phyloP scores from a whole-genome alignment of 2,888 invertebrate genomes.

The Lasioglossum vierecki region DNA sequence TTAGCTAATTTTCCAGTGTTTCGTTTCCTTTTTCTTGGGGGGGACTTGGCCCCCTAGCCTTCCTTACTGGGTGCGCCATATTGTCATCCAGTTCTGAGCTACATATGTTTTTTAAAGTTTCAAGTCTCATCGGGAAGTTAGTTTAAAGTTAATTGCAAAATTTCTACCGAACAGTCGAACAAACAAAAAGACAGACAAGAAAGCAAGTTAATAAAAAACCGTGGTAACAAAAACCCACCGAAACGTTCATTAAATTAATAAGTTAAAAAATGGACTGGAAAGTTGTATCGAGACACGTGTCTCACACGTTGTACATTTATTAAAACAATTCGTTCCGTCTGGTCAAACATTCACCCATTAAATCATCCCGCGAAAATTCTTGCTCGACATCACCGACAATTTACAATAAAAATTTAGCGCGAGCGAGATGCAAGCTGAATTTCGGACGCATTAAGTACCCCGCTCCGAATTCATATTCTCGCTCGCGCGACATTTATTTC shows the following conservation, averaged over 20 bases:
- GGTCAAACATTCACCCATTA: not conserved
- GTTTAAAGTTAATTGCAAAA: too few species aligned
- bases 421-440: not conserved
- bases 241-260: not conserved
- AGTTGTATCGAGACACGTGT: not conserved
- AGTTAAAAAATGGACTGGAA: not conserved
- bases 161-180: too few species aligned
- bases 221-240: not conserved
- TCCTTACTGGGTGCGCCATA: too few species aligned
- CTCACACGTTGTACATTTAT: not conserved
- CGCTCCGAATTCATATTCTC: slow-evolving; percentile 2
- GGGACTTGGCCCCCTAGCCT: too few species aligned
- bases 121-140: too few species aligned
- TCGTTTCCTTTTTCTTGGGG: too few species aligned
- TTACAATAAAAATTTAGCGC: slow-evolving; percentile 8
- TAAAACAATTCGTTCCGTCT: not conserved
- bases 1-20: too few species aligned
- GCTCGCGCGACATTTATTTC: slow-evolving; percentile 20
- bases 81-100: too few species aligned
- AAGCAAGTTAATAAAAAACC: not conserved
- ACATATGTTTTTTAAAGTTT: too few species aligned
- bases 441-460: slow-evolving; percentile 12
- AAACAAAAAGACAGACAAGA: too few species aligned
- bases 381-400: not conserved
- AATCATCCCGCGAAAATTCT: not conserved